phyloP scores from a whole-genome alignment of 1,140 invertebrate genomes.

The Dufourea novaeangliae region DNA sequence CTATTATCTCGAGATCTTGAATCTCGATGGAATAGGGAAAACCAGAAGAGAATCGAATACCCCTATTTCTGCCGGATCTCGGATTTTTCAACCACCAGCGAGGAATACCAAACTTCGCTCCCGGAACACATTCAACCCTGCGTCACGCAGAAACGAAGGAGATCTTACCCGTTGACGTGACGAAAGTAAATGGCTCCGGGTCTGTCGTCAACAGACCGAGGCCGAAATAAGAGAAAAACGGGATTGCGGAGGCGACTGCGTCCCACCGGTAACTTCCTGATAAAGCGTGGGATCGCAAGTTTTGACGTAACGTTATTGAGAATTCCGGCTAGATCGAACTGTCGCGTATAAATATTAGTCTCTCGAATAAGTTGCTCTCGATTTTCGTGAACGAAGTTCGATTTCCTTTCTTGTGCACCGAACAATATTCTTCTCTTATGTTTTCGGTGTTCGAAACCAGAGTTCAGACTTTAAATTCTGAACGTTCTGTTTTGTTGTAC shows the following conservation, averaged over 20 bases:
- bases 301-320: neutral
- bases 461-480: no score
- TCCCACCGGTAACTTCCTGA: neutral
- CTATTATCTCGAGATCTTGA: neutral
- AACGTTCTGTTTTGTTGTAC: no score
- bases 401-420: neutral
- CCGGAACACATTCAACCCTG: neutral
- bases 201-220: neutral
- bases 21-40: neutral
- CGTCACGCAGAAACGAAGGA: conserved; percentile 1
- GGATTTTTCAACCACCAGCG: neutral
- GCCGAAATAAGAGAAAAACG: neutral
- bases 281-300: neutral
- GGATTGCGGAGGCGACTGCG: neutral
- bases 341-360: conserved; percentile 2
- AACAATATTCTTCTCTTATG: neutral
- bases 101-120: neutral
- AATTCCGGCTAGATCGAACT: neutral
- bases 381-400: neutral
- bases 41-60: conserved; percentile 2
- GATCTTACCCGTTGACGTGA: neutral
- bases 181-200: conserved; percentile 19
- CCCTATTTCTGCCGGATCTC: neutral
- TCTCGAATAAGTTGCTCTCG: neutral
- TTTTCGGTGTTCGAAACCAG: no score